Base-by-base conservation (phyloP, 2,888 invertebrate genomes). In the Nebria brevicollis region DNA sequence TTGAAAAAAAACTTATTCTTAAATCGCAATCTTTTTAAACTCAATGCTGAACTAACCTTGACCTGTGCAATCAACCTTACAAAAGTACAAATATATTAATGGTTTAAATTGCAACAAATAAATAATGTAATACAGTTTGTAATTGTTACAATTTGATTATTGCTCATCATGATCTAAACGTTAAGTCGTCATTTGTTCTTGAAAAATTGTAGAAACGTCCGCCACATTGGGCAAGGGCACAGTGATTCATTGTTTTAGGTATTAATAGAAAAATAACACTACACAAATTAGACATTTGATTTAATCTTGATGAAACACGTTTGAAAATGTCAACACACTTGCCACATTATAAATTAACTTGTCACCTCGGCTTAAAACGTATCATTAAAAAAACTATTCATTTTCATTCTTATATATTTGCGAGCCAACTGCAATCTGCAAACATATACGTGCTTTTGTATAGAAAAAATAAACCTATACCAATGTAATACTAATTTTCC, bases 311-410 rank as follows among this genome's bases (percentile, higher is more conserved):
- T 25, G 25, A 25, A 25, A 66, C 15, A 15, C 13, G 66, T 66
- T 66, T 13, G n/a, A 66, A 66, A 66, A 66, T 25, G 25, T 66
- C 54, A 54, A 54, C 20, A 66, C 66, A 66, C 66, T 15, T 66
- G 66, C 25, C 8, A 66, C 15, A 13, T 11, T 25, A 66, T 25
- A 66, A 66, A 66, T 66, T 25, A 11, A 66, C 66, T 13, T 54
- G 54, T 54, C 54, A 54, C 54, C 8, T 54, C 13, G 2, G 54
- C 34, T 34, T 34, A 34, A 7, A 54, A 11, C 54, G 54, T 11
- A 54, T 54, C 54, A 54, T 54, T 54, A 54, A 54, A 54, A 54
- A 54, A 34, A 34, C 34, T 13, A 54, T 54, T 54, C 54, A 34
- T 54, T 54, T 54, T 54, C 54, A 54, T 54, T 13, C 11, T 54